phyloP scores from a whole-genome alignment of 1,140 invertebrate genomes.

The Nasonia longicornis region DNA sequence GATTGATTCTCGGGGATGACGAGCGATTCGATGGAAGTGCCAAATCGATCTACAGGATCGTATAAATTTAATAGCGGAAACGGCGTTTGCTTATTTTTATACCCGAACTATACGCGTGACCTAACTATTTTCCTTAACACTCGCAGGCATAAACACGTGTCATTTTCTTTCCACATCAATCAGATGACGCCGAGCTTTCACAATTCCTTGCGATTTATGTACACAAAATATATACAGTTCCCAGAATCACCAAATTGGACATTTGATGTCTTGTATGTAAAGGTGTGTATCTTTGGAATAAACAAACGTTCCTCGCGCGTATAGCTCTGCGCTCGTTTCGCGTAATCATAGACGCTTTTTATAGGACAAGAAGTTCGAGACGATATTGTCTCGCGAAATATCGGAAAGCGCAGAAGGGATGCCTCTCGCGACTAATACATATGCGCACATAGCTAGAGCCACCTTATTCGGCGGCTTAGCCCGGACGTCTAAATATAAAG shows the following conservation, averaged over 20 bases:
- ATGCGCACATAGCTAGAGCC: constrained; percentile 46
- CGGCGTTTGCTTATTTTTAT: background rate
- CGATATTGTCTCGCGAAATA: background rate
- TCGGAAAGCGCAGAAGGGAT: constrained; percentile 38
- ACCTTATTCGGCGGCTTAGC: constrained; percentile 68
- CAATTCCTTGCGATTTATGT: background rate
- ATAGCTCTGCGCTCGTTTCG: background rate
- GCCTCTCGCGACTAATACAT: constrained; percentile 48
- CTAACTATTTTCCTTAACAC: background rate
- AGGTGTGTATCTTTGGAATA: background rate
- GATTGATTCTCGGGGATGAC: too few relatives aligned
- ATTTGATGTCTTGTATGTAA: too few relatives aligned
- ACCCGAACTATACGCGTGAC: background rate
- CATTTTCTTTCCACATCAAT: background rate
- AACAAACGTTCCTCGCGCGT: background rate
- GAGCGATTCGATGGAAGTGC: too few relatives aligned
- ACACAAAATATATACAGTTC: background rate
- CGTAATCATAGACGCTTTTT: background rate
- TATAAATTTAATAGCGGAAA: constrained; percentile 6
- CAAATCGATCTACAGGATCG: background rate
- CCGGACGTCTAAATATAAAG: constrained; percentile 69
- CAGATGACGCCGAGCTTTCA: constrained; percentile 5
- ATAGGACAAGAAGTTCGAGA: background rate
- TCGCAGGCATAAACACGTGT: background rate
- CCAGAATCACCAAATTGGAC: background rate